phyloP scores from a whole-genome alignment of 2,797 vertebrate species.

The Spea hammondii region DNA sequence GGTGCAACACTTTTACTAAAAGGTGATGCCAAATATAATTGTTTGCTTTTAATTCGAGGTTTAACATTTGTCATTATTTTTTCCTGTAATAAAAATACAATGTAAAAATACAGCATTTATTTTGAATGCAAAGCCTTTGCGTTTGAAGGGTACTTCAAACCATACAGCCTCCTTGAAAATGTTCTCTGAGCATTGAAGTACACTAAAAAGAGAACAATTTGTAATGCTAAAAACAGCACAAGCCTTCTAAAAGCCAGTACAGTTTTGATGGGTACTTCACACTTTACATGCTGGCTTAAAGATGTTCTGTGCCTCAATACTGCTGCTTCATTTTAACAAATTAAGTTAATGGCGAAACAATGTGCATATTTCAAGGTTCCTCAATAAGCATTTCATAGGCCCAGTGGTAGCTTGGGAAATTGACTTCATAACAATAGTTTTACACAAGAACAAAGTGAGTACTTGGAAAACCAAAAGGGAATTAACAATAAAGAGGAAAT shows the following conservation, averaged over 20 bases:
- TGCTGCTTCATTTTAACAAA: conserved; percentile 15
- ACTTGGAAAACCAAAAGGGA: too few species aligned
- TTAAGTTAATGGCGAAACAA: not conserved
- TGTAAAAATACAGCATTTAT: conserved; percentile 7
- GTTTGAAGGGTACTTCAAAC: conserved; percentile 10
- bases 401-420: too few species aligned
- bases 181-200: conserved; percentile 7
- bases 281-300: conserved; percentile 7
- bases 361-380: not conserved
- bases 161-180: conserved; percentile 12
- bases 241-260: not conserved
- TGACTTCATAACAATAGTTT: too few species aligned
- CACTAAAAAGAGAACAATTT: conserved; percentile 17
- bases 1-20: too few species aligned
- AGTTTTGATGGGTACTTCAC: conserved; percentile 5
- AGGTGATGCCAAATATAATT: not conserved
- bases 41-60: not conserved
- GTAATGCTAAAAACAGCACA: conserved; percentile 1
- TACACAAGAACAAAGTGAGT: too few species aligned
- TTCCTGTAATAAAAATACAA: conserved; percentile 4
- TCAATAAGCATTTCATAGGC: too few species aligned
- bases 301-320: not conserved
- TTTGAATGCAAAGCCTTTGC: conserved; percentile 2
- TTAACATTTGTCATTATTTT: not conserved
- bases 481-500: too few species aligned